Evolutionary conservation across 2,113 vertebrate species (phyloP).

Genomic region (Rynchops niger): DNA sequence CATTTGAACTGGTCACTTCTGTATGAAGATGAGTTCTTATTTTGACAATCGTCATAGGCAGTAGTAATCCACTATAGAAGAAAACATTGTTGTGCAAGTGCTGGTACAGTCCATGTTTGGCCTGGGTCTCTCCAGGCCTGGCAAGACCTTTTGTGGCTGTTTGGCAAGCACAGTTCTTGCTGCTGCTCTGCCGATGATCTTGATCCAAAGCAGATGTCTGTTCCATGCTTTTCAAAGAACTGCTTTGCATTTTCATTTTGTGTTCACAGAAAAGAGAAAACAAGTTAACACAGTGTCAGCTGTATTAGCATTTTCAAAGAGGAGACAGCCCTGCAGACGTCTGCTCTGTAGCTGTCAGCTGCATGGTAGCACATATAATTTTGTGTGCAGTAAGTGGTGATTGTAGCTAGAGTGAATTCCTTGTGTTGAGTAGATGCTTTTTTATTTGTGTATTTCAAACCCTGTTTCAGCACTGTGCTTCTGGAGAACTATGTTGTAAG

Average conservation of each 20-base stretch:
- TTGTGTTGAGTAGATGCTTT: not conserved
- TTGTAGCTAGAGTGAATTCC: not conserved
- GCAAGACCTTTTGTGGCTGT: not conserved
- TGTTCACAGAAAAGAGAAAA: constrained; percentile 1
- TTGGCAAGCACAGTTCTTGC: not conserved
- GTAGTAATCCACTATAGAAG: not conserved
- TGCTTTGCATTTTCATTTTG: constrained; percentile 41
- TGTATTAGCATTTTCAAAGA: constrained; percentile 19
- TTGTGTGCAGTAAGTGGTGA: not conserved
- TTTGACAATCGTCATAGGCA: not conserved
- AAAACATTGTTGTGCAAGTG: not conserved
- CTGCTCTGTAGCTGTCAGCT: not conserved
- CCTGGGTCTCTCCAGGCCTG: not conserved
- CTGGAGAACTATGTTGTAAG: not conserved
- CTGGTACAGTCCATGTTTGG: not conserved
- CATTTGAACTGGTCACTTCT: not conserved
- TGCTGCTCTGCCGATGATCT: not conserved
- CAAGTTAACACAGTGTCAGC: not conserved
- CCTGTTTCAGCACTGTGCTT: not conserved
- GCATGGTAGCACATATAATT: not conserved
- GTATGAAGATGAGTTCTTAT: not conserved
- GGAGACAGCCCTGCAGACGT: not conserved
- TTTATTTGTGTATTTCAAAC: not conserved
- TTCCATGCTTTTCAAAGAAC: not conserved
- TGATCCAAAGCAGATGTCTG: constrained; percentile 13